Evolutionary conservation across 1,140 invertebrate species (phyloP).

Genomic region (Mercenaria mercenaria): DNA sequence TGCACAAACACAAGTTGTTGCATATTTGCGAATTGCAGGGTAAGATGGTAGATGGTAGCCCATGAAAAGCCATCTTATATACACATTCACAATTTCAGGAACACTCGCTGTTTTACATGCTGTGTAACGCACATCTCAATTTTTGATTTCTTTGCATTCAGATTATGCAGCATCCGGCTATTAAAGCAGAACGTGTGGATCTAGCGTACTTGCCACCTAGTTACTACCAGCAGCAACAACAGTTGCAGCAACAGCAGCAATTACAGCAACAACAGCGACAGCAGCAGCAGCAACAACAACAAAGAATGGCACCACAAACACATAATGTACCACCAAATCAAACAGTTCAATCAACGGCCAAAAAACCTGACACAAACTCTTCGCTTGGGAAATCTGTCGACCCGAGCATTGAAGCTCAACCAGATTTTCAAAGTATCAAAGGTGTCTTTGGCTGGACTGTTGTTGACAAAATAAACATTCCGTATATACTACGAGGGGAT

Average conservation of each 20-base stretch:
- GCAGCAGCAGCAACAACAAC: background rate
- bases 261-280: background rate
- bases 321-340: background rate
- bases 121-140: too few relatives aligned
- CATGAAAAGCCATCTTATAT: too few relatives aligned
- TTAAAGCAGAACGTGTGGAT: slow-evolving; percentile 57
- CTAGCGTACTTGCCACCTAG: slow-evolving; percentile 38
- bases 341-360: background rate
- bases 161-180: slow-evolving; percentile 50
- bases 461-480: slow-evolving; percentile 94
- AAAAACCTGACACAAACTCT: background rate
- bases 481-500: slow-evolving; percentile 93
- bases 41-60: too few relatives aligned
- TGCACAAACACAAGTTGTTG: too few relatives aligned
- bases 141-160: too few relatives aligned
- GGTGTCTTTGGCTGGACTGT: slow-evolving; percentile 96
- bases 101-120: too few relatives aligned
- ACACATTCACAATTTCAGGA: too few relatives aligned
- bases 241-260: slow-evolving; percentile 15
- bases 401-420: slow-evolving; percentile 41
- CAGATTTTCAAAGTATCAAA: slow-evolving; percentile 85
- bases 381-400: background rate
- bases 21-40: too few relatives aligned
- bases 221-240: slow-evolving; percentile 52
- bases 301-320: slow-evolving; percentile 18